phyloP scores from a whole-genome alignment of 2,113 vertebrate genomes.

The Oncorhynchus mykiss region DNA sequence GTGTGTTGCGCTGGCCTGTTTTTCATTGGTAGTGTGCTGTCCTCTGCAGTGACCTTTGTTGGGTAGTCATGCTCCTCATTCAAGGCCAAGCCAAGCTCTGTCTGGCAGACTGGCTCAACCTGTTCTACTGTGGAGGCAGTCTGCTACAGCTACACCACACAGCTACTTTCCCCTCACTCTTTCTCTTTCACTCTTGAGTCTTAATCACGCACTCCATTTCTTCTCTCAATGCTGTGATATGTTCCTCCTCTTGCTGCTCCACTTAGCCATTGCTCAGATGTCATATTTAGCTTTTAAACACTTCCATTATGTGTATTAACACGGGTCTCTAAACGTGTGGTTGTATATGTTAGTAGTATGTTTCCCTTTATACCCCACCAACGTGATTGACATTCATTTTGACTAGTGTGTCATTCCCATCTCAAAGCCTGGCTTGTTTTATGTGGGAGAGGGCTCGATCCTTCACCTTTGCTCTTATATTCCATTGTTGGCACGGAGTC shows the following conservation, averaged over 20 bases:
- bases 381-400: neutral
- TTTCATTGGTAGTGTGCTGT: slow-evolving; percentile 50
- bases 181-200: neutral
- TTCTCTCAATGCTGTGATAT: neutral
- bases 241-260: too few species aligned
- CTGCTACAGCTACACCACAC: neutral
- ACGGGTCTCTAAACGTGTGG: neutral
- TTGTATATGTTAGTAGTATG: neutral
- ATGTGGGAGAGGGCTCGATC: slow-evolving; percentile 21
- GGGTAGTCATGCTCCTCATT: slow-evolving; percentile 32
- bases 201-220: neutral
- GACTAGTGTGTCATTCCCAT: slow-evolving; percentile 1
- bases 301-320: too few species aligned
- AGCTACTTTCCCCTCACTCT: neutral
- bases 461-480: slow-evolving; percentile 37
- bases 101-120: slow-evolving; percentile 59
- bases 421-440: neutral
- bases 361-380: slow-evolving; percentile 7
- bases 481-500: slow-evolving; percentile 57
- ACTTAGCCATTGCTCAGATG: neutral
- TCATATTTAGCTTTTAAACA: neutral
- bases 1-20: slow-evolving; percentile 43
- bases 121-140: slow-evolving; percentile 51
- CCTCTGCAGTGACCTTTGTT: slow-evolving; percentile 64
- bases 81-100: slow-evolving; percentile 2